Conservation (phyloP, 2,888 invertebrate genomes). For the Patella depressa region DNA sequence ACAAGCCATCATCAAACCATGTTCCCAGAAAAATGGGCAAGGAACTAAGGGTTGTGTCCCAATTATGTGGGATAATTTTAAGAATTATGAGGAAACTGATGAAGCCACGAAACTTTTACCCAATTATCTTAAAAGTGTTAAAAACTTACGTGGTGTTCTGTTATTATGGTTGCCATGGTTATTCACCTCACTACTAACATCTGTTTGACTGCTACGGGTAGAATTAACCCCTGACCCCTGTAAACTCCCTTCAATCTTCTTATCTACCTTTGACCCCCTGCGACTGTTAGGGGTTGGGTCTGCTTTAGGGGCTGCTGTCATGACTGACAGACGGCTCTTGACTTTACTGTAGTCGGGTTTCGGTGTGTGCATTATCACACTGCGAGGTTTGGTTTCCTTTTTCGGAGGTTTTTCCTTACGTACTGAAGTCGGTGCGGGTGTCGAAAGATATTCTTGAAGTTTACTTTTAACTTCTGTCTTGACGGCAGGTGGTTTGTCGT, state of each 20-base stretch:
- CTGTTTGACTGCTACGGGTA: conserved; percentile 50
- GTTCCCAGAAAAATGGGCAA: no score
- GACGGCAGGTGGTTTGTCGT: conserved; percentile 75
- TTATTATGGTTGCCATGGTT: neutral
- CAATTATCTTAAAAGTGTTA: no score
- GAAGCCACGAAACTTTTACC: no score
- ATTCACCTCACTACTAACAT: conserved; percentile 42
- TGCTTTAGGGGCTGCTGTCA: conserved; percentile 37
- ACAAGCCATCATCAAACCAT: no score
- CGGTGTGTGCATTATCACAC: conserved; percentile 44
- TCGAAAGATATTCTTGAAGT: conserved; percentile 72
- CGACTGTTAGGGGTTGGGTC: conserved; percentile 26
- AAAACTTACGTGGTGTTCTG: conserved; percentile 8
- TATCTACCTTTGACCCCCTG: neutral
- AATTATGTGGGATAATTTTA: no score
- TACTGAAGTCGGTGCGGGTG: conserved; percentile 38
- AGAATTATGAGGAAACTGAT: no score
- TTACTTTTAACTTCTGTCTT: conserved; percentile 90
- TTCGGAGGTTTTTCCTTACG: conserved; percentile 33
- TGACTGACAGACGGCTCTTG: conserved; percentile 56
- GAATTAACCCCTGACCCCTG: conserved; percentile 38
- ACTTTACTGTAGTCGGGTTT: conserved; percentile 63
- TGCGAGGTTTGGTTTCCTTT: conserved; percentile 31
- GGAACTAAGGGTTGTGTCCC: no score
- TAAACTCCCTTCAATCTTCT: neutral